Conservation (phyloP, 2,888 invertebrate genomes). For the Tiphia femorata region DNA sequence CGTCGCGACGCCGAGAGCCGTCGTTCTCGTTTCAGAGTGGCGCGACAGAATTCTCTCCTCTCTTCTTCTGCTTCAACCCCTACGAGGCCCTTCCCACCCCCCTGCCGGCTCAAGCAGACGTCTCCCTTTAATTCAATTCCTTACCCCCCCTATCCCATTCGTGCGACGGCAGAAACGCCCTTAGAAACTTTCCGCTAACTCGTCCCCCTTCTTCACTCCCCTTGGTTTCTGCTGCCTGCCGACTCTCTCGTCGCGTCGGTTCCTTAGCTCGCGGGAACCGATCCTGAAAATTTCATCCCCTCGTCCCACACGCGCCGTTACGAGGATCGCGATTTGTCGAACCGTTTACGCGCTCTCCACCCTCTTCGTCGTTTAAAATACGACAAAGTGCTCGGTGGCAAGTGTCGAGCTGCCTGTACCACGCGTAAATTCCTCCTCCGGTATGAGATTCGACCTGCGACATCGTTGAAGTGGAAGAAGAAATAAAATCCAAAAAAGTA, state of each 20-base stretch:
- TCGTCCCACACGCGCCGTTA: constrained; percentile 14
- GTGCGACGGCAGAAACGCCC: not conserved
- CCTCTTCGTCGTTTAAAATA: no score
- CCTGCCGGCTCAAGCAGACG: not conserved
- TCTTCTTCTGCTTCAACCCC: no score
- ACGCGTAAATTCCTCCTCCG: no score
- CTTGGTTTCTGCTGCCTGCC: constrained; percentile 1
- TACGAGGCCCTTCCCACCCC: no score
- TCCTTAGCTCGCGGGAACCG: constrained; percentile 35
- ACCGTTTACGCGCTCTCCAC: constrained; percentile 17
- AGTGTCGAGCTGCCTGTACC: no score
- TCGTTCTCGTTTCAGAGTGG: not conserved
- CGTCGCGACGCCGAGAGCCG: not conserved
- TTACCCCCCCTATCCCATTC: constrained; percentile 22
- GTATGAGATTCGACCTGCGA: no score
- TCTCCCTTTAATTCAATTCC: constrained; percentile 42
- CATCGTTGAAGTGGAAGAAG: no score
- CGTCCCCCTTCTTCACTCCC: not conserved
- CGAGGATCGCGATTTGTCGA: constrained; percentile 6
- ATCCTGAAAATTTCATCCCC: constrained; percentile 36
- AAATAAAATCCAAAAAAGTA: no score
- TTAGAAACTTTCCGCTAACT: constrained; percentile 23
- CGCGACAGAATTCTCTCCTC: no score
- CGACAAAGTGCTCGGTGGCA: no score
- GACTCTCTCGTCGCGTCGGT: constrained; percentile 20